A percentile compares a stretch with the other conserved stretches of the same genome.
Conservation (phyloP, 2,113 vertebrate genomes). For the Zosterops borbonicus region DNA sequence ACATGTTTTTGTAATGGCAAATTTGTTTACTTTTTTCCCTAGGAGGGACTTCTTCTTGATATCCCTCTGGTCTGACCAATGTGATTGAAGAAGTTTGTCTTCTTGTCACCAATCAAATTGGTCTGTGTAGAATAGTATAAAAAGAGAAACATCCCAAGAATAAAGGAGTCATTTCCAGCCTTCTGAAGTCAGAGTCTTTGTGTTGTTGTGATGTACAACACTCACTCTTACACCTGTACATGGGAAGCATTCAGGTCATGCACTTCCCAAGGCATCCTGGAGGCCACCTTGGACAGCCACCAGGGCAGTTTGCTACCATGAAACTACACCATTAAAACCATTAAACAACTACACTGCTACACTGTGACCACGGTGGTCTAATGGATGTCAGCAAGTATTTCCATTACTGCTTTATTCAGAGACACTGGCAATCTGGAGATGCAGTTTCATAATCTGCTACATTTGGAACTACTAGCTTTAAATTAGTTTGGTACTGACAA, state of each 20-base stretch:
- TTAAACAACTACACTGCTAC: background rate
- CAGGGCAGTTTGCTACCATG: background rate
- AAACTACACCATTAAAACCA: background rate
- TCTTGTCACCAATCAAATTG: no score
- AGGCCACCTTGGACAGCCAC: background rate
- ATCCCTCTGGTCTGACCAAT: no score
- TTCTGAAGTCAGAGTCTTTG: no score
- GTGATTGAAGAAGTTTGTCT: no score
- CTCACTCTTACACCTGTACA: background rate
- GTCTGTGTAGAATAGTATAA: no score
- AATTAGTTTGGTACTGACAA: background rate
- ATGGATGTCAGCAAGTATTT: background rate
- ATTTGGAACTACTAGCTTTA: background rate
- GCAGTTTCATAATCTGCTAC: background rate
- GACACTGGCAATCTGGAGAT: background rate
- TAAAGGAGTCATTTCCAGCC: no score
- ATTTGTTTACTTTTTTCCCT: no score
- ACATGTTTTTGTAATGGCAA: no score
- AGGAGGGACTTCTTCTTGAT: no score
- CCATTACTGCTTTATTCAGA: background rate
- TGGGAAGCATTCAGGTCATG: background rate
- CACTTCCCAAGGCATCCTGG: background rate
- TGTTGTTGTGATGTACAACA: background rate
- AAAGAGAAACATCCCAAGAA: no score
- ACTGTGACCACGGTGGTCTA: background rate